Evolutionary conservation across 2,888 invertebrate species (phyloP), one percentile per base, ranked within the genome.

Genomic region (Platycnemis pennipes): DNA sequence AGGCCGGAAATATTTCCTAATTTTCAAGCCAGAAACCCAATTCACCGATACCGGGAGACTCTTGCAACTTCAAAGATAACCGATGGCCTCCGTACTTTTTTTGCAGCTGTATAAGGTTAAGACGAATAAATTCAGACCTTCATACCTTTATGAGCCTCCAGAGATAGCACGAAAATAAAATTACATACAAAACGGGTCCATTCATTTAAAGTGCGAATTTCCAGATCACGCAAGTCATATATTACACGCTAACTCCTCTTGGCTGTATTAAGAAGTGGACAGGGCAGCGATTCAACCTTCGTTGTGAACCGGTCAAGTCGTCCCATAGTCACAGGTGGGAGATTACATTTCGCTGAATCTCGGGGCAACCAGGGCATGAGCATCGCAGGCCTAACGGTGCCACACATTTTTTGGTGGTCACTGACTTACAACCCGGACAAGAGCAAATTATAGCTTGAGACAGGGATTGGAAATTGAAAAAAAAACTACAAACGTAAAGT

Each of bases 261-360:
- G 37, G 37, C 77, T 77, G 31, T 77, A 77, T 77, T 77, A 77
- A 77, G 77, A 77, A 37, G 77, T 31, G 77, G 77, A 77, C 77
- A 77, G 77, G 77, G 77, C 31, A 31, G 37, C 77, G 37, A 26
- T 37, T 77, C 77, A 77, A 77, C 31, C 37, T 31, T 37, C 8
- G 77, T 11, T 11, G 63, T 37, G 37, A 77, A 37, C 77, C 37
- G 77, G 77, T 77, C 77, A 77, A 37, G 77, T 37, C 77, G 16
- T 37, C 31, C 37, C 11, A 13, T 11, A 13, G 37, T 63, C 26
- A 26, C 63, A 63, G 5, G n/a, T 31, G 31, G 77, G 77, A 31
- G 31, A 77, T 63, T 37, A 77, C 37, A 77, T 77, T 77, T 77
- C 77, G 77, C 13, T 31, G 77, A 77, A 77, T 77, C 77, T 77